Evolutionary conservation across 2,113 vertebrate genomes (phyloP).

Genomic region (Orientallactaga bullata): DNA sequence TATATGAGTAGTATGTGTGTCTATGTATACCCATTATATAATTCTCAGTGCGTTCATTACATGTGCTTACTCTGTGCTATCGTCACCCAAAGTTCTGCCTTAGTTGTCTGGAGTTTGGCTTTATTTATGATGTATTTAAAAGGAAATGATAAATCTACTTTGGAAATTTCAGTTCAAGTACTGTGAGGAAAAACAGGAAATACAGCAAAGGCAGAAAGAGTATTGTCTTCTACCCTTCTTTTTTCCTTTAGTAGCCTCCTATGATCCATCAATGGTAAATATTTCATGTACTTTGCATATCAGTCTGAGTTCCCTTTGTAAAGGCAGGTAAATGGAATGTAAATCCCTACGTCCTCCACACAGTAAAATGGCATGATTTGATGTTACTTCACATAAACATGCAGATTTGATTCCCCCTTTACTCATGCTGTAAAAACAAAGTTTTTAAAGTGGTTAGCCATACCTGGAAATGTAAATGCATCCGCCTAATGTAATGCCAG

Average conservation of each 20-base stretch:
- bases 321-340: conserved; percentile 94
- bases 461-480: conserved; percentile 92
- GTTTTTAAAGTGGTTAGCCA: conserved; percentile 90
- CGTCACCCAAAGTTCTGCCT: conserved; percentile 61
- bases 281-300: conserved; percentile 95
- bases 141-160: conserved; percentile 81
- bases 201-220: conserved; percentile 2
- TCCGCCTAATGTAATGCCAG: conserved; percentile 89
- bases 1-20: background rate
- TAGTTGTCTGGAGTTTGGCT: conserved; percentile 43
- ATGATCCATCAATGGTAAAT: conserved; percentile 89
- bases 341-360: conserved; percentile 94
- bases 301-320: conserved; percentile 90
- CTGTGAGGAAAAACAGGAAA: conserved; percentile 71
- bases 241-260: conserved; percentile 82
- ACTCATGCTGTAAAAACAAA: conserved; percentile 90
- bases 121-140: conserved; percentile 47
- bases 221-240: conserved; percentile 70
- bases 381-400: conserved; percentile 95
- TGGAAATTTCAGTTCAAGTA: conserved; percentile 74
- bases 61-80: background rate
- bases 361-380: conserved; percentile 96
- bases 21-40: background rate
- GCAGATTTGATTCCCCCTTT: conserved; percentile 95
- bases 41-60: background rate